phyloP scores from a whole-genome alignment of 2,797 vertebrate genomes.

The Falco cherrug region DNA sequence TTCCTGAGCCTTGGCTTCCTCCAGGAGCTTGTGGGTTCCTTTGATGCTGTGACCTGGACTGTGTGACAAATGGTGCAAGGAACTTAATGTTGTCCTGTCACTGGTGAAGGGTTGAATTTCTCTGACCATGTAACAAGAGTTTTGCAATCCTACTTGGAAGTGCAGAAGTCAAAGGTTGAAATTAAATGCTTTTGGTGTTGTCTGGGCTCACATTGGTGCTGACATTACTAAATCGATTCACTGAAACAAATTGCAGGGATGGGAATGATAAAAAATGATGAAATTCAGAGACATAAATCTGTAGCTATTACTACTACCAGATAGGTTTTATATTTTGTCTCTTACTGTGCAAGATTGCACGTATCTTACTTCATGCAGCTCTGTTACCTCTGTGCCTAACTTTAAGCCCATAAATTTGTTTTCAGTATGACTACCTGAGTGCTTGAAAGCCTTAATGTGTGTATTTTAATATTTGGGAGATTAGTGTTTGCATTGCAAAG shows the following conservation, averaged over 20 bases:
- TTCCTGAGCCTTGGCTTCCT: background rate
- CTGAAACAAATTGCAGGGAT: background rate
- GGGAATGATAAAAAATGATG: background rate
- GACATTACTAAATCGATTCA: background rate
- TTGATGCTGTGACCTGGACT: background rate
- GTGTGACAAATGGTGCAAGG: background rate
- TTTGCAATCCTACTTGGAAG: background rate
- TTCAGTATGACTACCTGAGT: background rate
- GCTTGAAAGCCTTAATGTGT: background rate
- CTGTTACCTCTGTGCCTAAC: background rate
- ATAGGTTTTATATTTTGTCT: background rate
- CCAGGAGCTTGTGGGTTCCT: background rate
- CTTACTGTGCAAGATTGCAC: rapidly evolving
- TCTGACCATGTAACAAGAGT: background rate
- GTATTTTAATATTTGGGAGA: background rate
- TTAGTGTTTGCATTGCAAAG: background rate
- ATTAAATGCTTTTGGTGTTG: background rate
- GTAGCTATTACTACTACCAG: background rate
- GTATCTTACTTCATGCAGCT: background rate
- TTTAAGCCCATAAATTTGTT: background rate
- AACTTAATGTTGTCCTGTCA: background rate
- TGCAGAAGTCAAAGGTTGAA: background rate
- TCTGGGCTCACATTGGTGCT: background rate
- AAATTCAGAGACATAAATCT: background rate
- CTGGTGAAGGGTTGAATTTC: background rate